These are phyloP conservation scores for Agrochola lychnidis DNA, from an alignment of 2,888 invertebrate species.

Conservation along the genomic window DNA sequence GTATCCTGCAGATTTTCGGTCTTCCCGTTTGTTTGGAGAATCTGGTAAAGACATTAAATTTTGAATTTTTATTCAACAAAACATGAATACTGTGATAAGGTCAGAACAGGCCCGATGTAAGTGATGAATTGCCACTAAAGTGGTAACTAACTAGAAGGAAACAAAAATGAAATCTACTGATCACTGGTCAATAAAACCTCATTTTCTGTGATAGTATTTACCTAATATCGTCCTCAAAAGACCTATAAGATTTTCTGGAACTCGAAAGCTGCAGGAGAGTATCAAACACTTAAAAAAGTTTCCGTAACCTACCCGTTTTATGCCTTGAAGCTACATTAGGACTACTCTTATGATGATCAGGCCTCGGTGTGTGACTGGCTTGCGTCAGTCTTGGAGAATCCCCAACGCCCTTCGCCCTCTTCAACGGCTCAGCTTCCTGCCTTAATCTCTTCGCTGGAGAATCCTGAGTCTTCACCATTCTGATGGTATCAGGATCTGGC, in stretches of 20 bases:
- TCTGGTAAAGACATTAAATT: slow-evolving; percentile 68
- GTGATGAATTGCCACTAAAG: not conserved
- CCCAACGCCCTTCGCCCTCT: slow-evolving; percentile 84
- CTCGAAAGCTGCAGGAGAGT: not conserved
- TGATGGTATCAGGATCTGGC: slow-evolving; percentile 86
- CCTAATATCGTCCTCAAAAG: not conserved
- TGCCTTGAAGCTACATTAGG: slow-evolving; percentile 91
- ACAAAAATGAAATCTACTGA: not conserved
- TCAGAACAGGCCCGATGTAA: not conserved
- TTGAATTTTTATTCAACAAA: not conserved
- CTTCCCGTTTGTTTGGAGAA: slow-evolving; percentile 84
- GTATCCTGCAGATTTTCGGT: slow-evolving; percentile 89
- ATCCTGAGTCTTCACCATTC: slow-evolving; percentile 83
- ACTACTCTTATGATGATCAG: slow-evolving; percentile 91
- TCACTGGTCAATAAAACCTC: not conserved
- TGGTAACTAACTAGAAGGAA: not conserved
- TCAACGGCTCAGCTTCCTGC: slow-evolving; percentile 87
- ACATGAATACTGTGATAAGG: not conserved
- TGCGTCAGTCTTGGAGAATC: slow-evolving; percentile 85
- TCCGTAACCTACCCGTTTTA: slow-evolving; percentile 77
- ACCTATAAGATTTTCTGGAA: no score
- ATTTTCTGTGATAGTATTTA: not conserved
- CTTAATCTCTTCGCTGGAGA: slow-evolving; percentile 86
- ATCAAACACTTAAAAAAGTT: not conserved
- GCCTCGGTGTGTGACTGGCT: slow-evolving; percentile 78